Evolutionary conservation across 2,113 vertebrate genomes (phyloP).

Genomic region (Tragulus kanchil): DNA sequence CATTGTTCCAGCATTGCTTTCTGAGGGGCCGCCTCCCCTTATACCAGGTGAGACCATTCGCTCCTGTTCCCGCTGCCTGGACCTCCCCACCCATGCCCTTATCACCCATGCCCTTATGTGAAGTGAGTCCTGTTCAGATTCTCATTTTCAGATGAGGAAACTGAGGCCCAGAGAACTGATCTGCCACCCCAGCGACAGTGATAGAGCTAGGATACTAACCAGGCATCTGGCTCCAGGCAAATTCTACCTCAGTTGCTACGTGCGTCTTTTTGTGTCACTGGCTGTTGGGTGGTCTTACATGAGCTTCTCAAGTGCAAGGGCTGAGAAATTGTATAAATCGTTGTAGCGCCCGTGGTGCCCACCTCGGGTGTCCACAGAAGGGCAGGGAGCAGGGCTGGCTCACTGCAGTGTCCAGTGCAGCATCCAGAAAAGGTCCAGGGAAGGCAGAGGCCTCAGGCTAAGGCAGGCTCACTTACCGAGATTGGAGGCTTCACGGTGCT

Average conservation of each 20-base stretch:
- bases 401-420: background rate
- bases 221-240: background rate
- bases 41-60: background rate
- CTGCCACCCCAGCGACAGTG: background rate
- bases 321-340: background rate
- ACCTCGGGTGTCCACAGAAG: background rate
- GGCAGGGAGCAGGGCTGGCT: background rate
- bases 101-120: no score
- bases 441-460: background rate
- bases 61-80: background rate
- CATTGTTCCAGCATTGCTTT: background rate
- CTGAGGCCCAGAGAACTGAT: background rate
- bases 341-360: background rate
- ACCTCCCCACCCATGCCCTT: background rate
- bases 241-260: background rate
- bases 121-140: no score
- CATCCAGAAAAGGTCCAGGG: background rate
- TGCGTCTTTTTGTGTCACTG: background rate
- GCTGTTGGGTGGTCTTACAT: background rate
- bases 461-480: constrained; percentile 88
- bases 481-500: constrained; percentile 91
- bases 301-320: background rate
- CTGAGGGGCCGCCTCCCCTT: background rate
- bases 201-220: background rate
- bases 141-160: background rate